Percentiles rank a stretch among this genome's conserved stretches.
Evolutionary conservation across 53 echinoderm and acorn worm genomes (phyloP).

Genomic region (Echinometra lucunter): DNA sequence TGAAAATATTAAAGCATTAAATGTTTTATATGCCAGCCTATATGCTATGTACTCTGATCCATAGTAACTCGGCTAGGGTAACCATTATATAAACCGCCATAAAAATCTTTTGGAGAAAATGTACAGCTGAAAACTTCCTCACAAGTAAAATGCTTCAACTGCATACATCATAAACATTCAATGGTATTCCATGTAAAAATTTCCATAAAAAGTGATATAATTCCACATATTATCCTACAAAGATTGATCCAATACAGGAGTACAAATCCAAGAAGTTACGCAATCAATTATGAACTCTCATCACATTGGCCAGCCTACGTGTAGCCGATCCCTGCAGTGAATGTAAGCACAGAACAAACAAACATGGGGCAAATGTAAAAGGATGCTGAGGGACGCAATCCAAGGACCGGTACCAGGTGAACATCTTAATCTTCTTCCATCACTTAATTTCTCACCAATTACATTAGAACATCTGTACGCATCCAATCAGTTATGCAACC

Average conservation of each 20-base stretch:
- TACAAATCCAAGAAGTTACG: neutral
- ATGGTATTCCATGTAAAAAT: neutral
- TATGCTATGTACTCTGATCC: too few relatives aligned
- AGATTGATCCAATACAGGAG: neutral
- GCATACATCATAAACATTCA: neutral
- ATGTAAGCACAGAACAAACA: neutral
- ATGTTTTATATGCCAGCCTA: too few relatives aligned
- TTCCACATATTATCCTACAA: neutral
- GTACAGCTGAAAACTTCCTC: neutral
- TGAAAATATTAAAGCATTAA: too few relatives aligned
- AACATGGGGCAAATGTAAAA: neutral
- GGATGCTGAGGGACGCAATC: neutral
- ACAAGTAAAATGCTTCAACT: neutral
- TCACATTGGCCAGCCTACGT: neutral
- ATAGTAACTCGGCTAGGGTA: too few relatives aligned
- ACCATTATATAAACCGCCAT: too few relatives aligned
- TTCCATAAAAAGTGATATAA: neutral
- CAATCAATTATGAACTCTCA: neutral
- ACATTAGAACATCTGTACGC: neutral
- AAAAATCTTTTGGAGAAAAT: neutral
- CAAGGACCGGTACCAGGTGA: neutral
- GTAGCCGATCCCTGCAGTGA: neutral
- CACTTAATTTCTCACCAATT: neutral
- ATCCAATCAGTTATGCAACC: neutral
- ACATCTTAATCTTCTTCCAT: neutral